phyloP scores from a whole-genome alignment of 2,797 vertebrate genomes.

The Artibeus jamaicensis region DNA sequence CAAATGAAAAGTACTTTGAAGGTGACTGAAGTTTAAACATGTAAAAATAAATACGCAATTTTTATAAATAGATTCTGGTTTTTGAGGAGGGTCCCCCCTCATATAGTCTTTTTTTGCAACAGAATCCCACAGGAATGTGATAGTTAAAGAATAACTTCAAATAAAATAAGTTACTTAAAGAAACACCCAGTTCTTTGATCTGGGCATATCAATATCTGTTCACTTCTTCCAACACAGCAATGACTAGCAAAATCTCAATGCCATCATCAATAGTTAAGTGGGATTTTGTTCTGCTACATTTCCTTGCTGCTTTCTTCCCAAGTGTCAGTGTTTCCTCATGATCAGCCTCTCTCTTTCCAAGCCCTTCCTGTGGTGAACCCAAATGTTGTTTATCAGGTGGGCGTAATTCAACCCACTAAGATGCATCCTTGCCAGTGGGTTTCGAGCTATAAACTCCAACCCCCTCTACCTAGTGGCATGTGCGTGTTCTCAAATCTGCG shows the following conservation, averaged over 20 bases:
- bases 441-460: conserved; percentile 21
- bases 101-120: neutral
- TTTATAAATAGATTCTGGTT: neutral
- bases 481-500: conserved; percentile 50
- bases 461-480: conserved; percentile 49
- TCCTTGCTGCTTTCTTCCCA: conserved; percentile 24
- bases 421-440: conserved; percentile 37
- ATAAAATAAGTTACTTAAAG: neutral
- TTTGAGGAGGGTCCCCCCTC: too few relatives aligned
- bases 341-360: conserved; percentile 67
- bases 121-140: neutral
- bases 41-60: neutral
- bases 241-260: neutral
- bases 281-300: conserved; percentile 50
- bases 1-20: neutral
- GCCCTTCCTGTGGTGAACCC: conserved; percentile 69
- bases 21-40: neutral
- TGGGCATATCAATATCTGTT: neutral
- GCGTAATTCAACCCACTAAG: conserved; percentile 56
- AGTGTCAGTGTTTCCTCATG: conserved; percentile 33
- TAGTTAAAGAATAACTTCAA: neutral
- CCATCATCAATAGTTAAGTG: neutral
- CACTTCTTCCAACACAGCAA: neutral
- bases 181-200: neutral
- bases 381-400: conserved; percentile 74